Evolutionary conservation across 2,113 vertebrate species (phyloP).

Genomic region (Oceanodroma tethys): DNA sequence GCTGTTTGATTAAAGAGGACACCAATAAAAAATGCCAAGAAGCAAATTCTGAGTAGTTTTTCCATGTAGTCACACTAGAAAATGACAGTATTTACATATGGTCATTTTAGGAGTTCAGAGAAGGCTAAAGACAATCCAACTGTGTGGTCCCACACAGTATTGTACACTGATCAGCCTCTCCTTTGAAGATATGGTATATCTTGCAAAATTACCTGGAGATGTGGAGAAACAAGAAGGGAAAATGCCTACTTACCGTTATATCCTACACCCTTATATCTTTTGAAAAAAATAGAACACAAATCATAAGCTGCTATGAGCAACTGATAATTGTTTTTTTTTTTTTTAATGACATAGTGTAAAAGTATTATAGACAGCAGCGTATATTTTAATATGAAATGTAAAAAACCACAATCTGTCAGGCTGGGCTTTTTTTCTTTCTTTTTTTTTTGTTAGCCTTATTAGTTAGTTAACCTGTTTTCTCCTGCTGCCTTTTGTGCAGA

Average conservation of each 20-base stretch:
- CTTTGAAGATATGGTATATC: accelerated
- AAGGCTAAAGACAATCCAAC: neutral
- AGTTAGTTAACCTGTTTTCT: neutral
- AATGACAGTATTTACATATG: neutral
- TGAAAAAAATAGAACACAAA: neutral
- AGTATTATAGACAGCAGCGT: neutral
- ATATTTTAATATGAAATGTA: neutral
- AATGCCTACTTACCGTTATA: neutral
- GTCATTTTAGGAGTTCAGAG: neutral
- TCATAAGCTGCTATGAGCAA: neutral
- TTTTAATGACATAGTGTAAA: neutral
- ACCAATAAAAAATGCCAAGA: neutral
- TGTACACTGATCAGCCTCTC: neutral
- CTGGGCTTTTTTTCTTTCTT: accelerated
- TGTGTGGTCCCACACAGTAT: neutral
- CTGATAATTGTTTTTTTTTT: neutral
- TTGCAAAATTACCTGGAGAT: neutral
- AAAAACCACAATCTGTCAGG: neutral
- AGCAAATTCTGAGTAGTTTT: neutral
- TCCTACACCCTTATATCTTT: neutral
- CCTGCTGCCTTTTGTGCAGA: neutral
- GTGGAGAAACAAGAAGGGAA: neutral
- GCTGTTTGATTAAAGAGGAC: neutral
- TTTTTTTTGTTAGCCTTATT: neutral
- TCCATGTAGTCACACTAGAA: neutral